phyloP scores from a whole-genome alignment of 2,113 vertebrate species.

The Petrocephalus zakoni region DNA sequence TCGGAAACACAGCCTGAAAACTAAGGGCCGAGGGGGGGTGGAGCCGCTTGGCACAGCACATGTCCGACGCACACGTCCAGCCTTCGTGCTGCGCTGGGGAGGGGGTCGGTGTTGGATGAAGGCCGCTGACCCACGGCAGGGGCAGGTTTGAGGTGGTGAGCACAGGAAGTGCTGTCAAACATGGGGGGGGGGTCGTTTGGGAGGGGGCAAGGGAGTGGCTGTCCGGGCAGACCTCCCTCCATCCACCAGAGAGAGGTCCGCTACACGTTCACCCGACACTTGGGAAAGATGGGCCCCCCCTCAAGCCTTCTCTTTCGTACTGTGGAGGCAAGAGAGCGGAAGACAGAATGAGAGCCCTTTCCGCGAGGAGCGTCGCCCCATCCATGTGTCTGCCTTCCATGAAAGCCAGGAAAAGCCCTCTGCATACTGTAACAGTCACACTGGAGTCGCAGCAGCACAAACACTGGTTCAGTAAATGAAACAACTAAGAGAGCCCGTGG shows the following conservation, averaged over 20 bases:
- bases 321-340: constrained; percentile 49
- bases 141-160: not conserved
- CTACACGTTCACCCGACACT: constrained; percentile 89
- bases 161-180: not conserved
- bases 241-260: constrained; percentile 8
- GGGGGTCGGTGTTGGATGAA: not conserved
- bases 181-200: not conserved
- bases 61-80: not conserved
- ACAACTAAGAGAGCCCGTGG: not conserved
- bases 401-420: not conserved
- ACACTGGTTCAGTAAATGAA: not conserved
- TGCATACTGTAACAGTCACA: not conserved
- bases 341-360: not conserved
- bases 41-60: not conserved
- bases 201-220: not conserved
- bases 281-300: constrained; percentile 90
- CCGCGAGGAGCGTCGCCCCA: not conserved
- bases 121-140: not conserved
- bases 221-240: not conserved
- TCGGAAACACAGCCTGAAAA: not conserved
- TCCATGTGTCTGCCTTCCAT: not conserved
- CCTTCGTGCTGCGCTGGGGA: not conserved
- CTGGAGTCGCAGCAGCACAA: not conserved
- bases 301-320: constrained; percentile 95
- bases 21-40: not conserved